A percentile compares a stretch with the other conserved stretches of the same genome.
phyloP scores from a whole-genome alignment of 2,797 vertebrate genomes.

The Sebastes itinus region DNA sequence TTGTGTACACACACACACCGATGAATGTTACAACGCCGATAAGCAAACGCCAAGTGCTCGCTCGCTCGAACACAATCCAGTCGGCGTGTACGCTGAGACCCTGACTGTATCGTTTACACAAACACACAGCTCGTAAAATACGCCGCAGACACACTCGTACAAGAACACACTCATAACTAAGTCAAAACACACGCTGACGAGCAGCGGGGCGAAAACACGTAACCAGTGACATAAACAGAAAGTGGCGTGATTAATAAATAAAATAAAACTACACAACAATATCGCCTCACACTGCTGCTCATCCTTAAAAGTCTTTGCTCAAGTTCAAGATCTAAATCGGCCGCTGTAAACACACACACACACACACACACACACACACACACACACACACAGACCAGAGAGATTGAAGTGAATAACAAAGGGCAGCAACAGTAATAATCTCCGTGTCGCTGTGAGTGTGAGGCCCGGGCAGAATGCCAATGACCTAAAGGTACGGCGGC shows the following conservation, averaged over 20 bases:
- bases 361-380: not conserved
- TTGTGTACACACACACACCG: not conserved
- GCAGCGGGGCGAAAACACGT: not conserved
- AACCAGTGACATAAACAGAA: slow-evolving; percentile 11
- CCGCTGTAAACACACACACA: not conserved
- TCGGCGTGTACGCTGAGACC: not conserved
- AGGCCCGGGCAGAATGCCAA: slow-evolving; percentile 47
- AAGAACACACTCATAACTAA: not conserved
- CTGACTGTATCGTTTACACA: not conserved
- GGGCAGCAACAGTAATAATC: slow-evolving; percentile 58
- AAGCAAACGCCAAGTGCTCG: slow-evolving; percentile 26
- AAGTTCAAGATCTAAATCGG: not conserved
- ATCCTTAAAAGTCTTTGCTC: not conserved
- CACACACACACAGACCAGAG: not conserved
- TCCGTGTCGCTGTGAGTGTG: slow-evolving; percentile 47
- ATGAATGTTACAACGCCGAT: slow-evolving; percentile 31
- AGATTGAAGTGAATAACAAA: slow-evolving; percentile 47
- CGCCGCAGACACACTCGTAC: not conserved
- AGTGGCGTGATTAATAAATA: slow-evolving; percentile 14
- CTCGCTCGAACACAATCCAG: not conserved
- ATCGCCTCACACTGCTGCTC: slow-evolving; percentile 3
- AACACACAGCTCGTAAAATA: not conserved
- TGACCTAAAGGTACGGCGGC: slow-evolving; percentile 38
- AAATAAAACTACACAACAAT: not conserved
- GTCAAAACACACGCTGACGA: not conserved